These are phyloP conservation scores for Heterohyrax brucei DNA, from an alignment of 2,797 vertebrate genomes.

Conservation along the genomic window DNA sequence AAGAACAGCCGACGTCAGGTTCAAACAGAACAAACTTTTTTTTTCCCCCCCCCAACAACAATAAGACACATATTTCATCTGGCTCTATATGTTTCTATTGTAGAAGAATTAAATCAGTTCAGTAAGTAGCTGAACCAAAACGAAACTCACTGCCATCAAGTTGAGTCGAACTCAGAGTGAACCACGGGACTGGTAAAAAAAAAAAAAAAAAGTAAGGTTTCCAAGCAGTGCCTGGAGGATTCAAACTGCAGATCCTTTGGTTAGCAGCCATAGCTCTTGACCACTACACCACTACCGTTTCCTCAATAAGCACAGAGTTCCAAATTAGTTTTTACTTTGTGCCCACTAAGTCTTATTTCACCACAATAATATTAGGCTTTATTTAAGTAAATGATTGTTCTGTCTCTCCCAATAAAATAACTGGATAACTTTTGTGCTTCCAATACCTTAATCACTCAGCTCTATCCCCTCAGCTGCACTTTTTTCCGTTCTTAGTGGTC, in stretches of 20 bases:
- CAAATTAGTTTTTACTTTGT: not conserved
- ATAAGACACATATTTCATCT: conserved; percentile 8
- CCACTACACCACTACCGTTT: too few species aligned
- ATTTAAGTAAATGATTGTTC: not conserved
- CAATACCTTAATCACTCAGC: not conserved
- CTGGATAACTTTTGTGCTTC: not conserved
- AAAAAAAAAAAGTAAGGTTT: too few species aligned
- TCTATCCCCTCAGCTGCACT: not conserved
- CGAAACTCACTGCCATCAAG: too few species aligned
- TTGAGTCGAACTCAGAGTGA: too few species aligned
- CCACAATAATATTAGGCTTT: not conserved
- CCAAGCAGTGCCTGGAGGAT: too few species aligned
- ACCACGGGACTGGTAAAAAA: too few species aligned
- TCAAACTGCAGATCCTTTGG: too few species aligned
- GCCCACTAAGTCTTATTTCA: not conserved
- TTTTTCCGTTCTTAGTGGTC: not conserved
- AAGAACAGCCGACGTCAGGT: too few species aligned
- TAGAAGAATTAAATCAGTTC: not conserved
- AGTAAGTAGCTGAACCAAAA: too few species aligned
- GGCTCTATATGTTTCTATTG: not conserved
- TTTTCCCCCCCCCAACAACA: not conserved
- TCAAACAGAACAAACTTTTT: not conserved
- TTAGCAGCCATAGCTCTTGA: too few species aligned
- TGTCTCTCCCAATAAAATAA: not conserved
- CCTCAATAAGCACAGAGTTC: not conserved